Conservation (phyloP, 1,140 invertebrate genomes). For the Scaptodrosophila lebanonensis region DNA sequence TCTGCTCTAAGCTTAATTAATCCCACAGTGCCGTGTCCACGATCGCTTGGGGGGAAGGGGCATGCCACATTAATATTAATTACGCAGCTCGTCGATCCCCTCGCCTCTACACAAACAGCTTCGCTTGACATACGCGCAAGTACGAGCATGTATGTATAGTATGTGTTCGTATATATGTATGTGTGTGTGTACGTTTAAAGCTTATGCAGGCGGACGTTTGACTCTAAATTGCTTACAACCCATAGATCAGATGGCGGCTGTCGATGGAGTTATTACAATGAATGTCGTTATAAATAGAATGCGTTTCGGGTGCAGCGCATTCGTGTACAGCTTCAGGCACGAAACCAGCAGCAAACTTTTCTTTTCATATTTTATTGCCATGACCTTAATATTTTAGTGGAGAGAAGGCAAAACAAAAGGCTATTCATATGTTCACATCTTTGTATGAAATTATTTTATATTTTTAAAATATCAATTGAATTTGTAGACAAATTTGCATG, state of each 20-base stretch:
- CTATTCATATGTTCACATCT: too few species aligned
- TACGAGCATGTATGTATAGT: too few species aligned
- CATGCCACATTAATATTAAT: conserved; percentile 50
- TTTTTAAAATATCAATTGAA: too few species aligned
- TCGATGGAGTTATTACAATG: conserved; percentile 53
- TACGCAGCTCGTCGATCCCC: conserved; percentile 26
- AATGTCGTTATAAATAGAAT: conserved; percentile 38
- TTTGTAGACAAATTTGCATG: too few species aligned
- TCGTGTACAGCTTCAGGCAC: conserved; percentile 32
- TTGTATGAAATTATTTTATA: too few species aligned
- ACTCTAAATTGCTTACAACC: conserved; percentile 4
- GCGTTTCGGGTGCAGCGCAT: conserved; percentile 1
- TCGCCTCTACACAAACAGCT: too few species aligned
- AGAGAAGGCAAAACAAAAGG: not conserved
- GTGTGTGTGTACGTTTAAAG: too few species aligned
- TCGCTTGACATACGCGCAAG: conserved; percentile 47
- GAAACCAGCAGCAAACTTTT: conserved; percentile 35
- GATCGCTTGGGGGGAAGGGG: not conserved
- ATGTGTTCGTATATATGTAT: too few species aligned
- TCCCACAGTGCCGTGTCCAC: conserved; percentile 2
- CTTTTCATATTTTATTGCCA: conserved; percentile 39
- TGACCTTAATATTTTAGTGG: conserved; percentile 38
- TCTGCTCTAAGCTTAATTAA: too few species aligned
- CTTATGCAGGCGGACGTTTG: conserved; percentile 36
- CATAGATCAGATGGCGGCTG: conserved; percentile 16